Conservation (phyloP, 1,140 invertebrate species). For the Periplaneta americana region DNA sequence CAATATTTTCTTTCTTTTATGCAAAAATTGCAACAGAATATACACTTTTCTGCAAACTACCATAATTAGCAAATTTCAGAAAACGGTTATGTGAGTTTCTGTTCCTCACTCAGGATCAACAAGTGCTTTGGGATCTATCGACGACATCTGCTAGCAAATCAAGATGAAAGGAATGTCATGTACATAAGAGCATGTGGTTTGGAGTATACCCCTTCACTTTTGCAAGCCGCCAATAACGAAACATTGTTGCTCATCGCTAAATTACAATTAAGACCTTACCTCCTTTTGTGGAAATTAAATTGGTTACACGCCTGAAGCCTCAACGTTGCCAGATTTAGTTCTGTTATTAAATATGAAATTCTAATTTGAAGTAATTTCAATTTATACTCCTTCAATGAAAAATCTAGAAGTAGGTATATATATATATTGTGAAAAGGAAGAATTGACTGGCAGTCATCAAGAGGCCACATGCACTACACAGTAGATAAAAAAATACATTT, state of each 20-base stretch:
- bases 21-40: slow-evolving; percentile 7
- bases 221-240: neutral
- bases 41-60: slow-evolving; percentile 6
- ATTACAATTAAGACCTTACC: neutral
- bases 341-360: neutral
- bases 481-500: neutral
- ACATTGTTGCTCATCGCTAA: neutral
- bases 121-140: slow-evolving; percentile 4
- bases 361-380: neutral
- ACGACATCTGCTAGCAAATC: neutral
- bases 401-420: neutral
- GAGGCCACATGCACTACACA: neutral
- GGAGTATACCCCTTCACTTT: neutral
- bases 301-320: neutral
- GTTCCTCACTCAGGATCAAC: neutral
- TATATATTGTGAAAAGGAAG: neutral
- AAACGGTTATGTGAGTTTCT: neutral
- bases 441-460: neutral
- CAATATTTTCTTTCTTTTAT: slow-evolving; percentile 3
- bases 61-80: neutral
- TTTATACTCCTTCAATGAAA: neutral
- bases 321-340: neutral
- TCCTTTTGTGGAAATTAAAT: neutral
- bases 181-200: slow-evolving; percentile 1
- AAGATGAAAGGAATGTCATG: slow-evolving; percentile 4